A percentile compares a stretch with the other conserved stretches of the same genome.
These are phyloP conservation scores for Rhinoderma darwinii DNA, from an alignment of 2,113 vertebrate genomes.

Conservation along the genomic window DNA sequence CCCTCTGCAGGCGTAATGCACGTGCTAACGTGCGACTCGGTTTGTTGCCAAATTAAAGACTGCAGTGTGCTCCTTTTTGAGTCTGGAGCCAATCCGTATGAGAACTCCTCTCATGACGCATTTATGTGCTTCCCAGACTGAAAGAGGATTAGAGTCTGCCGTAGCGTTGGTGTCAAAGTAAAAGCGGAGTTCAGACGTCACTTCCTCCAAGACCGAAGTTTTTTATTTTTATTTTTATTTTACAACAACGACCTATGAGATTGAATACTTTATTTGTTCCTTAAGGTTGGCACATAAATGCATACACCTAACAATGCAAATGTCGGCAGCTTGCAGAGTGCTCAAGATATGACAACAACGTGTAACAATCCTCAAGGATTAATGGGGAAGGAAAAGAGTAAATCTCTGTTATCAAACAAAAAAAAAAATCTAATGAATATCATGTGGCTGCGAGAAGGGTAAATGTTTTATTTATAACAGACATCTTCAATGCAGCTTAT, in stretches of 20 bases:
- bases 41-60: too few relatives aligned
- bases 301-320: slow-evolving; percentile 6
- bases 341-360: slow-evolving; percentile 14
- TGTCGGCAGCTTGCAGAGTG: background rate
- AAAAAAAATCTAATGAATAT: slow-evolving; percentile 42
- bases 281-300: slow-evolving; percentile 9
- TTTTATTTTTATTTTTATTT: too few relatives aligned
- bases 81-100: too few relatives aligned
- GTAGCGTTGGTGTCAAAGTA: too few relatives aligned
- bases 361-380: slow-evolving; percentile 27
- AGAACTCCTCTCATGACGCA: too few relatives aligned
- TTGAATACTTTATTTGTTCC: background rate
- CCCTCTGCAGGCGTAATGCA: too few relatives aligned
- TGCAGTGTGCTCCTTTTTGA: too few relatives aligned
- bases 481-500: slow-evolving; percentile 36
- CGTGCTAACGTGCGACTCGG: too few relatives aligned
- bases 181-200: too few relatives aligned
- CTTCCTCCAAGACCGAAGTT: too few relatives aligned
- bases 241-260: background rate
- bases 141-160: too few relatives aligned
- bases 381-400: background rate
- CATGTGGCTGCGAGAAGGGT: slow-evolving; percentile 15
- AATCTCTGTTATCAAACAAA: slow-evolving; percentile 2
- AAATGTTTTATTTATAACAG: slow-evolving; percentile 52
- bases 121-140: too few relatives aligned